Evolutionary conservation across 2,888 invertebrate genomes (phyloP), one percentile per base, ranked within the genome.

Genomic region (Lissocephala sabroskyi): DNA sequence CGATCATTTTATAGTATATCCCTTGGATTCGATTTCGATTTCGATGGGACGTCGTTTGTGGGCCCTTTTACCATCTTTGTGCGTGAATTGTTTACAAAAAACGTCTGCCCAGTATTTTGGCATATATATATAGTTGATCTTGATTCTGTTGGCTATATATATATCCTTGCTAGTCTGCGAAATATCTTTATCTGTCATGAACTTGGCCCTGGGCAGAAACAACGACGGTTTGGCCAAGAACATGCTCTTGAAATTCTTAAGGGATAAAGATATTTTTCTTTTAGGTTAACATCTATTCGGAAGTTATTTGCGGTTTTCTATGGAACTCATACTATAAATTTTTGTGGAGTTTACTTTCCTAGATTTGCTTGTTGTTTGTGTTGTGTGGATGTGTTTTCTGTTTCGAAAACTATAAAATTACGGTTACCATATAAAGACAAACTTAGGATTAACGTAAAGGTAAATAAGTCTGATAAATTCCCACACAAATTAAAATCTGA

Each of bases 21-120:
- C 36, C 19, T 39, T 39, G 33, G 33, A 23, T 51, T 26, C 36
- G 36, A 28, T 49, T 40, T 45, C 43, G 40, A 40, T 45, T 54
- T n/a, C n/a, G n/a, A n/a, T n/a, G n/a, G 45, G 64, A 59, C 67
- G 67, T 65, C 65, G 65, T 68, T 70, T 62, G 62, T 63, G 77
- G 77, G 76, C 68, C 63, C 61, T 82, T 82, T 82, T 82, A 82
- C 82, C 82, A 82, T 56, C 78, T 82, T 82, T 82, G 82, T 82
- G 82, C 82, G 82, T 82, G 82, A 82, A 82, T 79, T 80, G 78
- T 82, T 82, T 82, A 82, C 82, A 82, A 82, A 82, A 82, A 82
- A 82, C 82, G 82, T 82, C 82, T 83, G 82, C 82, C 81, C 82
- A 82, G 79, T 73, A 70, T 78, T 79, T 54, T 18, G 33, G 50